phyloP scores from a whole-genome alignment of 2,888 invertebrate genomes.

The Diplazon laetatorius region DNA sequence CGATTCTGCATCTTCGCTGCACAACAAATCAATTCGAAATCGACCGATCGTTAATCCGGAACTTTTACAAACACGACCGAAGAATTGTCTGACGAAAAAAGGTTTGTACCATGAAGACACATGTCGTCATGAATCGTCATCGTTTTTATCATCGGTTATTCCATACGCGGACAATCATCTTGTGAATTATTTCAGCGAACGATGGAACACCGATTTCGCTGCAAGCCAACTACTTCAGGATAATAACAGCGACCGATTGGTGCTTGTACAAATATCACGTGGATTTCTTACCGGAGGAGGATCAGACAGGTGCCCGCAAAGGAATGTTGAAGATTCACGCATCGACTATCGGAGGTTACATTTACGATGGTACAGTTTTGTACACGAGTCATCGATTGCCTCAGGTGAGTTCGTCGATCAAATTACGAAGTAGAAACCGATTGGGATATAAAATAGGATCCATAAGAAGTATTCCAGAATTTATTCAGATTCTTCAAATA shows the following conservation, averaged over 20 bases:
- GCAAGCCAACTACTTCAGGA: conserved; percentile 87
- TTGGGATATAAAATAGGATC: no score
- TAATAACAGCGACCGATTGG: conserved; percentile 87
- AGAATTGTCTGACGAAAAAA: conserved; percentile 73
- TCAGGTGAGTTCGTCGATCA: conserved; percentile 44
- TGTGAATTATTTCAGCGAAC: conserved; percentile 80
- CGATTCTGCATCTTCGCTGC: conserved; percentile 55
- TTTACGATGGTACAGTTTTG: conserved; percentile 90
- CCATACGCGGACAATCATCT: no score
- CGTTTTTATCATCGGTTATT: no score
- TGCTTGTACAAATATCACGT: conserved; percentile 89
- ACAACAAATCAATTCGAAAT: conserved; percentile 84
- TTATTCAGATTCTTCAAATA: no score
- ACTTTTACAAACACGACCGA: conserved; percentile 81
- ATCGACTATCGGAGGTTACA: conserved; percentile 85
- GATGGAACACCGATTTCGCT: conserved; percentile 84
- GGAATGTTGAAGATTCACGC: conserved; percentile 85
- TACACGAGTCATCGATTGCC: conserved; percentile 86
- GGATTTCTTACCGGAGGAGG: conserved; percentile 88
- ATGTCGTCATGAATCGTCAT: conserved; percentile 44
- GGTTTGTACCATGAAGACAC: conserved; percentile 67
- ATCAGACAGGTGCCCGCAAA: conserved; percentile 85
- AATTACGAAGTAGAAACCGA: no score
- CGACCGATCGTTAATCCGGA: conserved; percentile 83
- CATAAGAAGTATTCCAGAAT: no score